Base-by-base conservation (phyloP, 92 coral and sea anemone genomes). In the Nematostella vectensis region DNA sequence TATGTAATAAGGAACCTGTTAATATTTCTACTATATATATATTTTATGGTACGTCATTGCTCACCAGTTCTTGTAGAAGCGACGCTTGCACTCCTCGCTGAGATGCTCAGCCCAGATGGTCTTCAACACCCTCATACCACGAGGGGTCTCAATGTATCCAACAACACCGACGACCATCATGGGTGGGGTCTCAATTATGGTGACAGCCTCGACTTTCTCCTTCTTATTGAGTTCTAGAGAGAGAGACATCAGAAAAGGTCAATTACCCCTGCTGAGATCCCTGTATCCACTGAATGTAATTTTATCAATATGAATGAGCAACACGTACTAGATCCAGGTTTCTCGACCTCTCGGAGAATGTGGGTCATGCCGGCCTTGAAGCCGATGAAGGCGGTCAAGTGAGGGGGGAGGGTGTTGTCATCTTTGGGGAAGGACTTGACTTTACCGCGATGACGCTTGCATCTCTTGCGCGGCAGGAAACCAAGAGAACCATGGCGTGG, bases 101-200 rank as follows among this genome's bases (percentile, higher is more conserved):
- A 93, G 74, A 93, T 93, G 99, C 55, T 93, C 99, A 55, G 99
- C 99, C 99, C 99, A 93, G 70, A 93, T 76, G 31, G 96, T 93
- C 70, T 88, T 93, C 45, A 93, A 61, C 20, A 78, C 87, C 64
- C 99, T 88, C 27, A 86, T 75, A 31, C 99, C 99, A 68, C 87
- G 77, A 30, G 99, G 99, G 11, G 99, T 93, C 54, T 93, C 99
- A 48, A 93, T 93, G 56, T 93, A 93, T 11, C 99, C 99, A 56
- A 93, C 99, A 49, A 93, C 91, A 15, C 99, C 99, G 59, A 93
- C 99, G 2, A 93, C 95, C 93, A 93, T 87, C 67, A 93, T 69
- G n/a, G 99, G 96, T 15, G 99, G 99, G 10, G 99, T 87, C 69
- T 93, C 99, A 18, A 93, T 72, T 27, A 93, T 76, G 17, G 99